Evolutionary conservation across 2,113 vertebrate species (phyloP), one percentile per base, ranked within the genome.

Genomic region (Macquaria australasica): DNA sequence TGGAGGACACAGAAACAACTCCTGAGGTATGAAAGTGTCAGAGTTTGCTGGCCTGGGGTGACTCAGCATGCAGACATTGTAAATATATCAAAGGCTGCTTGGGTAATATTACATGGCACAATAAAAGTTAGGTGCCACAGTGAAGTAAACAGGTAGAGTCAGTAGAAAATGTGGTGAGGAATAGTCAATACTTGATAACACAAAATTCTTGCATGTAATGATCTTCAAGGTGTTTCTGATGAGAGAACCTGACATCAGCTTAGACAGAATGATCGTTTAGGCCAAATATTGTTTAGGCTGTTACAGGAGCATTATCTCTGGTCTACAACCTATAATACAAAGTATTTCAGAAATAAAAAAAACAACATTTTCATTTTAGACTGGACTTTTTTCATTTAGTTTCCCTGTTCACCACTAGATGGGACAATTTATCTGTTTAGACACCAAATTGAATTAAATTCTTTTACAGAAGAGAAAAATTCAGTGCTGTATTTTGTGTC

Each of bases 381-480:
- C 63, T 74, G 6, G 8, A 50, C 45, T 23, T 25, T 71, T 28
- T 75, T 81, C 70, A 74, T 85, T 88, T 81, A 86, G 21, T 91
- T 77, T 90, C 41, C 21, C 67, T 43, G 64, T 73, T 90, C 84
- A 90, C 92, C 92, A 93, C 90, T 91, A 92, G 92, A 92, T 94
- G 92, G 91, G 89, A 92, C 87, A 92, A 81, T 93, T 93, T 73
- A 82, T 91, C 89, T 88, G 68, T 84, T 80, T 37, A 77, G 79
- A 63, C 72, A 74, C 74, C 14, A 82, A 77, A 69, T 5, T 41
- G 15, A 72, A 41, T 21, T 20, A 41, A 16, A 25, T 48, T 53
- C 1, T 63, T 85, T 69, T 31, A 6, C 28, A 45, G 48, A 23
- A 45, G 18, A 41, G 2, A 20, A n/a, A 28, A 20, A 63, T 28